Evolutionary conservation across 2,113 vertebrate genomes (phyloP), one percentile per base, ranked within the genome.

Genomic region (Monarcha castaneiventris): DNA sequence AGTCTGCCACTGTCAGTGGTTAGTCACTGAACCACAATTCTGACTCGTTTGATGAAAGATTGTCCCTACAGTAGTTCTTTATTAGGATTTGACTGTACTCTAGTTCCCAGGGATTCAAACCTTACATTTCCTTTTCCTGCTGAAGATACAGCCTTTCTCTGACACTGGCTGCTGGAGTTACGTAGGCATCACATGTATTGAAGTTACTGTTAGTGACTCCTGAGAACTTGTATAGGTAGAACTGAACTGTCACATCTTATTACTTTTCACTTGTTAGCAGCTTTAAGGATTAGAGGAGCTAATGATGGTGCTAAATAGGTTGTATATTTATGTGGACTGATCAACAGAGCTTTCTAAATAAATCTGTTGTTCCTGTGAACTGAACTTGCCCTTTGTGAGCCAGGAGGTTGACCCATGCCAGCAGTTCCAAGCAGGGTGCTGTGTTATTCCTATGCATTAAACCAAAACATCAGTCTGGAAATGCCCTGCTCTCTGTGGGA

Each of bases 231-330:
- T 61, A 66, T 69, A 84, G 81, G n/a, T 87, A 74, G 63, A 91
- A 81, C 39, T 78, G 51, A 86, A 77, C 82, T 96, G 90, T 92
- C 91, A 63, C 3, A 3, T 89, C 84, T 58, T 94, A 83, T 37
- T 97, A 77, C 52, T 67, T 11, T 4, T n/a, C 59, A 80, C 22
- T 49, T 91, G 30, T 92, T 95, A 94, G 82, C 75, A 84, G 93
- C 87, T 96, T 93, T 94, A 91, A 93, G 82, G 92, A 95, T 94
- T 92, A 95, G 84, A 82, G n/a, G 52, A 80, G 64, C 22, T 93
- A 63, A n/a, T 62, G 39, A 21, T 78, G 49, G 43, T 90, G 46
- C 88, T 94, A 78, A 87, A 84, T 69, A 91, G 86, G 56, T 84
- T 95, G 54, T 77, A 32, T 81, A 46, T 95, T 88, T 95, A 67